Conservation (phyloP, 2,888 invertebrate species). For the Andricus quercusramuli region DNA sequence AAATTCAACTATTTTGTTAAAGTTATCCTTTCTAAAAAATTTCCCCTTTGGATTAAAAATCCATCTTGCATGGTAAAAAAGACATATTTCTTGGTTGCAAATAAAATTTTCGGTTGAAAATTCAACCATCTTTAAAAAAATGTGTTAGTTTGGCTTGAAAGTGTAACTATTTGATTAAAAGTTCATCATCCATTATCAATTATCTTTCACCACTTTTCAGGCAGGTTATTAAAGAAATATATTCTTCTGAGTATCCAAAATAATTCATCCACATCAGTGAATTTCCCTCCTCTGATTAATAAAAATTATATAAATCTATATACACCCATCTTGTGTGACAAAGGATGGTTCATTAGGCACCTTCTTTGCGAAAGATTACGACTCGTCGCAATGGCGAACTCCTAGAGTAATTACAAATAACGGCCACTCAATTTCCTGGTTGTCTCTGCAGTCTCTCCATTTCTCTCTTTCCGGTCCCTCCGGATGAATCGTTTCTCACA, state of each 20-base stretch:
- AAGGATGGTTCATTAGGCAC: not conserved
- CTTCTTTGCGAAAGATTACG: not conserved
- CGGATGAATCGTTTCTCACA: slow-evolving; percentile 24
- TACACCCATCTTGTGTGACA: too few relatives aligned
- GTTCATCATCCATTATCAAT: not conserved
- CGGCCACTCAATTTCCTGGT: slow-evolving; percentile 59
- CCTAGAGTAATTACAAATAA: slow-evolving; percentile 64
- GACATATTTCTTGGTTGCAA: too few relatives aligned
- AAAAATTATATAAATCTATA: not conserved
- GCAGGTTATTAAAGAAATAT: not conserved
- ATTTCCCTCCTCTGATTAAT: not conserved
- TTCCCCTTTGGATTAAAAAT: too few relatives aligned
- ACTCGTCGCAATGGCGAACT: not conserved
- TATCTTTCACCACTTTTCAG: too few relatives aligned
- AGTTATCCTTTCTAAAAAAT: too few relatives aligned
- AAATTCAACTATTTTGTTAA: too few relatives aligned
- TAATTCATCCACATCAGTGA: not conserved
- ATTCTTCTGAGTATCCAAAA: not conserved
- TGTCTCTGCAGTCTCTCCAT: slow-evolving; percentile 52
- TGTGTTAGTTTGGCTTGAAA: too few relatives aligned
- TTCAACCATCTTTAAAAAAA: too few relatives aligned
- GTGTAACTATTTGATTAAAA: too few relatives aligned
- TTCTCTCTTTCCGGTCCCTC: slow-evolving; percentile 44
- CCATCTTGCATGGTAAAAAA: too few relatives aligned
- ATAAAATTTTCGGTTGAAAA: too few relatives aligned